Percentiles rank a stretch among this genome's conserved stretches.
Evolutionary conservation across 2,113 vertebrate genomes (phyloP).

Genomic region (Coptodon rendalli): DNA sequence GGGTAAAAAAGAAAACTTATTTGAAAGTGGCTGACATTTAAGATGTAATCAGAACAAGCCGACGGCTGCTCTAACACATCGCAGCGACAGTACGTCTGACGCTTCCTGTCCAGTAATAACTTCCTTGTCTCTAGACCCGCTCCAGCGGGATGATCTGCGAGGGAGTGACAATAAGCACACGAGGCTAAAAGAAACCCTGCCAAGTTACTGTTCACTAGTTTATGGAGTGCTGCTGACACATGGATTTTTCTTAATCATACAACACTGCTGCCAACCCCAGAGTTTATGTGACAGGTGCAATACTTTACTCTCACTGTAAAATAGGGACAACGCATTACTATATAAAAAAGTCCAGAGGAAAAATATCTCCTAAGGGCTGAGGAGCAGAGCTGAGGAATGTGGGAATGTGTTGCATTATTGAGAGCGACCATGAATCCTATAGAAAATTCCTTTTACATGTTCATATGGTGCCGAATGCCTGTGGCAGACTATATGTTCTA

Average conservation of each 20-base stretch:
- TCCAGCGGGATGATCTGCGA: background rate
- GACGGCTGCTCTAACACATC: slow-evolving; percentile 6
- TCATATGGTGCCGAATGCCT: background rate
- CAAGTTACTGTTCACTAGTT: slow-evolving; percentile 12
- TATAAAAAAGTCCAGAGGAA: background rate
- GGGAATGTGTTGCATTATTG: background rate
- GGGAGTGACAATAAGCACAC: slow-evolving; percentile 13
- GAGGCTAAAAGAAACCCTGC: background rate
- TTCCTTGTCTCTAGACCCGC: background rate
- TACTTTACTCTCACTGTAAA: background rate
- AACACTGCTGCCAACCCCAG: background rate
- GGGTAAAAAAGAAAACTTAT: background rate
- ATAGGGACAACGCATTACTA: background rate
- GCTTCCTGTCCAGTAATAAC: slow-evolving; percentile 3
- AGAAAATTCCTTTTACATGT: slow-evolving; percentile 3
- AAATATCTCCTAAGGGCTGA: background rate
- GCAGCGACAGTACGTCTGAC: slow-evolving; percentile 15
- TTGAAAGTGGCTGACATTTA: slow-evolving; percentile 46
- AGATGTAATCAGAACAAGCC: slow-evolving; percentile 19
- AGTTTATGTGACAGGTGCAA: slow-evolving; percentile 10
- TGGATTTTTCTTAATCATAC: slow-evolving; percentile 25
- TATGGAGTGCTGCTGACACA: slow-evolving; percentile 21
- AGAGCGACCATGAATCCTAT: background rate
- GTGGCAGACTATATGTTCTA: background rate
- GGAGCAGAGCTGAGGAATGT: background rate